Evolutionary conservation across 37 sponge, comb jelly and placozoan genomes (phyloP), one percentile per base, ranked within the genome.

Genomic region (Amphimedon queenslandica): DNA sequence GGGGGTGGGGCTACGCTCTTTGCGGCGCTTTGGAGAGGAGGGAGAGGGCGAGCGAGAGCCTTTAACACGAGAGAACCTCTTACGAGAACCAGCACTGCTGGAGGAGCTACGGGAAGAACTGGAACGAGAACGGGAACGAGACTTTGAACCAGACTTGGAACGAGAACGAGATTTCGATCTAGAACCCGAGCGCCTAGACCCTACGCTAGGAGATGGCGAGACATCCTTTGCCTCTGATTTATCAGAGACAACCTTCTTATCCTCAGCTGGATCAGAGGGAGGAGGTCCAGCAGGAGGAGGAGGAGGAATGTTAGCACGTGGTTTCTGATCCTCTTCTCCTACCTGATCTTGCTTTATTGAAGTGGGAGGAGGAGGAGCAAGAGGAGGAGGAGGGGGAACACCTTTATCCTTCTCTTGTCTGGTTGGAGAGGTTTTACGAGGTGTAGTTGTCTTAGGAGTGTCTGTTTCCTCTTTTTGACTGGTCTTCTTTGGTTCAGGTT

Each of bases 1-100:
- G 8, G 90, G 85, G 36, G 63, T 71, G 18, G 85, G 77, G 23
- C 81, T 51, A 5, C 82, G 76, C 4, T 60, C 24, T 37, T 63
- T 77, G 3, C 58, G 55, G n/a, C 73, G 84, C 23, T 27, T 28
- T 23, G 81, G 72, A 0, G 81, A 72, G 24, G 77, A 81, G 28
- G 69, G 73, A 8, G 65, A 71, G 21, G 33, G 74, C 8, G 74
- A 29, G 6, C 64, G 64, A 5, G 33, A 75, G 24, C 42, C 5
- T 35, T 29, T 13, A 29, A 39, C 4, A 63, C 63, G 61, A 28
- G 61, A 60, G 61, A n/a, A 60, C 5, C 61, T 13, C 21, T n/a
- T 11, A 47, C 13, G 13, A 41, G 51, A 42, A 40, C 47, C 20
- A 25, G 2, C 24, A 25, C 71, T 37, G 71, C 29, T 13, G 41